Percentiles rank a stretch among this genome's conserved stretches.
Evolutionary conservation across 2,797 vertebrate species (phyloP).

Genomic region (Hydrophis major): DNA sequence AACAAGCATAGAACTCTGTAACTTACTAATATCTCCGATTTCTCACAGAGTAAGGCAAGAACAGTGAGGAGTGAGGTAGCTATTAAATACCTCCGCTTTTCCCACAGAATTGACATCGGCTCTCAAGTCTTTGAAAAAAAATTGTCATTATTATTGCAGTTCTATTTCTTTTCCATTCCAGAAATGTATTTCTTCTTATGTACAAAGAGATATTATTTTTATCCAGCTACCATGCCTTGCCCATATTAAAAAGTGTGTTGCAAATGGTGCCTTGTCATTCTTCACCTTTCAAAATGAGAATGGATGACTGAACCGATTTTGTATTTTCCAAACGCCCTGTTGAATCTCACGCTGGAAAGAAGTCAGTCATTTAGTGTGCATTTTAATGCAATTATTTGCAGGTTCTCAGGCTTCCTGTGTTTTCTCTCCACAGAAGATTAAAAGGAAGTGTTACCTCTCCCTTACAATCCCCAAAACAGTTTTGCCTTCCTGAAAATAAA

Average conservation of each 20-base stretch:
- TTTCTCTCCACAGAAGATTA: neutral
- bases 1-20: neutral
- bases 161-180: neutral
- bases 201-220: neutral
- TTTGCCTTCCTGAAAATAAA: slow-evolving; percentile 22
- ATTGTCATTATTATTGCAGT: neutral
- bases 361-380: slow-evolving; percentile 22
- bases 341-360: slow-evolving; percentile 26
- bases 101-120: neutral
- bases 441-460: slow-evolving; percentile 13
- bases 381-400: slow-evolving; percentile 39
- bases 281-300: neutral
- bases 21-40: neutral
- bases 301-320: neutral
- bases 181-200: neutral
- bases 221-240: neutral
- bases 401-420: neutral
- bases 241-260: neutral
- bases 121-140: neutral
- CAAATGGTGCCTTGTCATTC: neutral
- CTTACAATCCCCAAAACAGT: neutral
- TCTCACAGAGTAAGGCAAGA: neutral
- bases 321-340: slow-evolving; percentile 4
- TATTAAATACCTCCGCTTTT: neutral
- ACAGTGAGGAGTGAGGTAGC: too few species aligned